Percentiles rank a stretch among this genome's conserved stretches.
phyloP scores from a whole-genome alignment of 2,888 invertebrate genomes.

The Oscheius myriophilus region DNA sequence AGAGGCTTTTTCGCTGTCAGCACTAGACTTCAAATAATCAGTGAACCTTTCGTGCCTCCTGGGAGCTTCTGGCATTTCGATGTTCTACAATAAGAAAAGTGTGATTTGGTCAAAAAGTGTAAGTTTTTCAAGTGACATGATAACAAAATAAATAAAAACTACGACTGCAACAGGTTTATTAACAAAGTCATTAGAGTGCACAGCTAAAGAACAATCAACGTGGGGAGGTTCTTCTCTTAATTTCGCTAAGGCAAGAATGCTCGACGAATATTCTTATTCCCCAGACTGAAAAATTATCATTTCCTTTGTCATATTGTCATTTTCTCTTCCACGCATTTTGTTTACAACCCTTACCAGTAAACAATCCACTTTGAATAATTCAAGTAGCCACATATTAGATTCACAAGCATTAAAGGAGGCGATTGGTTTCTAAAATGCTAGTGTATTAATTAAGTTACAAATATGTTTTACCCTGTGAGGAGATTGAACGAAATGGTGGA shows the following conservation, averaged over 20 bases:
- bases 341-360: conserved; percentile 10
- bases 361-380: conserved; percentile 29
- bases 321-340: not conserved
- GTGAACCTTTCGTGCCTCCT: no score
- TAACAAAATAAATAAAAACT: no score
- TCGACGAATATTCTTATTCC: conserved; percentile 11
- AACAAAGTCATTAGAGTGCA: no score
- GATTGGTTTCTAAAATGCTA: not conserved
- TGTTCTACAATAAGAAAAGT: no score
- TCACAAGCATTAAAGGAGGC: not conserved
- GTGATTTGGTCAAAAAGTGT: no score
- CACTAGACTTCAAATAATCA: no score
- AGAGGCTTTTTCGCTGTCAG: no score
- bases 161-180: no score
- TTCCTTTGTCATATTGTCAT: not conserved
- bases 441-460: not conserved
- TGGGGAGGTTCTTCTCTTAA: no score
- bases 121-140: no score
- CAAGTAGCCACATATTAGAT: conserved; percentile 7
- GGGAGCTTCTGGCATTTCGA: no score
- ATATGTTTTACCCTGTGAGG: conserved; percentile 10
- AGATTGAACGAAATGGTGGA: conserved; percentile 23
- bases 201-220: no score
- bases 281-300: conserved; percentile 16
- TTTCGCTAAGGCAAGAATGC: conserved; percentile 6